Evolutionary conservation across 2,888 invertebrate genomes (phyloP).

Genomic region (Sminthurinus aureus): DNA sequence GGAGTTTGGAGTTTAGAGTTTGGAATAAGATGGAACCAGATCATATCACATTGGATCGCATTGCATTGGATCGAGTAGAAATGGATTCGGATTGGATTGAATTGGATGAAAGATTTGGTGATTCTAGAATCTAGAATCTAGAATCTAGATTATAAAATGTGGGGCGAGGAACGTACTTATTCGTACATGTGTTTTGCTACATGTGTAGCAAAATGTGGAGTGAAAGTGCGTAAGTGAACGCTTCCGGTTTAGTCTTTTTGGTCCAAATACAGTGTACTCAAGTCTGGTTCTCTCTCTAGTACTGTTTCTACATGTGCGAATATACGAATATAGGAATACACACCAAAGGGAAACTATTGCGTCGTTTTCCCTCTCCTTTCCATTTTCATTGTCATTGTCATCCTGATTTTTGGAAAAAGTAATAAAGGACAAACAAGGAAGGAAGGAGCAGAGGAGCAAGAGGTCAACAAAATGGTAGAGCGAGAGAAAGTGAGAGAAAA

Average conservation of each 20-base stretch:
- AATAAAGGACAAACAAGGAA: neutral
- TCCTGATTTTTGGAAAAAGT: neutral
- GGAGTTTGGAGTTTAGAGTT: neutral
- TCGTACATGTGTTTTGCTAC: too few relatives aligned
- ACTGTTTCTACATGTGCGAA: too few relatives aligned
- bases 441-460: neutral
- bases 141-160: neutral
- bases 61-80: too few relatives aligned
- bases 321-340: neutral
- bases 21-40: too few relatives aligned
- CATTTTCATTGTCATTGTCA: neutral
- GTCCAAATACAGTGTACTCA: too few relatives aligned
- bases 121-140: neutral
- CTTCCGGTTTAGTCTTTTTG: too few relatives aligned
- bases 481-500: neutral
- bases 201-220: too few relatives aligned
- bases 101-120: neutral
- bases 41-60: neutral
- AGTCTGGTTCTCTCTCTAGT: too few relatives aligned
- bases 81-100: neutral
- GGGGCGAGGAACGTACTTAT: too few relatives aligned
- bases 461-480: neutral
- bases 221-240: too few relatives aligned
- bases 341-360: neutral
- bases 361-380: neutral